Base-by-base conservation (phyloP, 2,113 vertebrate genomes). In the Acrocephalus kingi region DNA sequence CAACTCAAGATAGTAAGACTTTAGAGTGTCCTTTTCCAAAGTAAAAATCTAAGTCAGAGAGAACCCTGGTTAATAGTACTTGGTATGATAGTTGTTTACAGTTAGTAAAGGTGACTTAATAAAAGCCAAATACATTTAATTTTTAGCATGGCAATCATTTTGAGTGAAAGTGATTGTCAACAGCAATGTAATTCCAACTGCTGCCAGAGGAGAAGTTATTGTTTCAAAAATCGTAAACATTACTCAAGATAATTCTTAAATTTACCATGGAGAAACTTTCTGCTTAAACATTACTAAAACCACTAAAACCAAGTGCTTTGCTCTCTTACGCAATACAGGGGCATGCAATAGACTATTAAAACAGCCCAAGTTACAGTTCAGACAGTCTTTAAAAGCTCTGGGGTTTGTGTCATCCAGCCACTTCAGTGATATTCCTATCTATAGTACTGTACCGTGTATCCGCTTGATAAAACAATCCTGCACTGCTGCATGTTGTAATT, bases 401-500 rank as follows among this genome's bases (percentile, higher is more conserved):
- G 22, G 10, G 6, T 82, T 67, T 73, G 23, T 48, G 39, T 17
- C 35, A 82, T 9, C 7, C 37, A 54, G 49, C 33, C 48, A 16
- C 23, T 25, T 76, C 61, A 25, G 19, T 13, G 11, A 58, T 19
- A 73, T 5, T 85, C 15, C 9, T 18, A 12, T 41, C 13, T 37
- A 7, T 1, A 79, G 97, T 95, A 99, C 99, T 97, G 94, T 92
- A 99, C 99, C 98, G 97, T 87, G 98, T 76, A 89, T 98, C 98
- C 28, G 99, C 95, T 84, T 99, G 99, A 90, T 99, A 98, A 83
- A 99, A 98, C 96, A 99, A 97, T 62, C 98, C 99, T 4, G 99
- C 98, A 8, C 98, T 99, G 96, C 97, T 98, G 93, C 99, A 99
- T 1, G 99, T 99, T 81, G 98, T 98, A 93, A 99, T 97, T 56